These are phyloP conservation scores for Gouania willdenowi DNA, from an alignment of 2,797 vertebrate genomes.

Conservation along the genomic window DNA sequence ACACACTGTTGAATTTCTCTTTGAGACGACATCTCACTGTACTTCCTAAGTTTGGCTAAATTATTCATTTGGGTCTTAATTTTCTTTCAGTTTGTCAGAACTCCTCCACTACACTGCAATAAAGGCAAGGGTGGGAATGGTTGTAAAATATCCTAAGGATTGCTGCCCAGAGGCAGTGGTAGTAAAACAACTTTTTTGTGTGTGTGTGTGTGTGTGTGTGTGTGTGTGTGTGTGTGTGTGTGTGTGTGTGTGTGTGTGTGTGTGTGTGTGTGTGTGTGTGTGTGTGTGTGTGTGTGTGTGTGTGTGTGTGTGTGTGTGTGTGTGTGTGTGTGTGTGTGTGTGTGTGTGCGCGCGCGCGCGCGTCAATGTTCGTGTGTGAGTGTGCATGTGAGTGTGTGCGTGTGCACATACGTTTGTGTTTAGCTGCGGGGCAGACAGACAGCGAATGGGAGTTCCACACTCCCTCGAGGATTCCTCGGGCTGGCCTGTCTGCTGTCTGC, in stretches of 20 bases:
- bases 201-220: no score
- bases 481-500: slow-evolving; percentile 74
- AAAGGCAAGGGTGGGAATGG: slow-evolving; percentile 56
- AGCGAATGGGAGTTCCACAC: slow-evolving; percentile 75
- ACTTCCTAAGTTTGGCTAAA: slow-evolving; percentile 58
- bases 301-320: no score
- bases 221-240: slow-evolving; percentile 6
- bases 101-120: slow-evolving; percentile 38
- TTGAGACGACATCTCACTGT: slow-evolving; percentile 48
- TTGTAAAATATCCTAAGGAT: slow-evolving; percentile 72
- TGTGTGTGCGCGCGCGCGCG: no score
- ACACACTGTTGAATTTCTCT: slow-evolving; percentile 47
- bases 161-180: slow-evolving; percentile 67
- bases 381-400: neutral
- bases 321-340: no score
- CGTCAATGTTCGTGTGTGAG: slow-evolving; percentile 22
- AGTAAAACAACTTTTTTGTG: slow-evolving; percentile 58
- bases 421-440: slow-evolving; percentile 73
- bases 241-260: slow-evolving; percentile 3
- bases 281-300: slow-evolving; percentile 3
- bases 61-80: slow-evolving; percentile 69
- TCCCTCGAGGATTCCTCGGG: slow-evolving; percentile 71
- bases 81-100: slow-evolving; percentile 63
- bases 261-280: neutral
- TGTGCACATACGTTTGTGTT: slow-evolving; percentile 56